phyloP scores from a whole-genome alignment of 2,113 vertebrate species.

The Paramisgurnus dabryanus region DNA sequence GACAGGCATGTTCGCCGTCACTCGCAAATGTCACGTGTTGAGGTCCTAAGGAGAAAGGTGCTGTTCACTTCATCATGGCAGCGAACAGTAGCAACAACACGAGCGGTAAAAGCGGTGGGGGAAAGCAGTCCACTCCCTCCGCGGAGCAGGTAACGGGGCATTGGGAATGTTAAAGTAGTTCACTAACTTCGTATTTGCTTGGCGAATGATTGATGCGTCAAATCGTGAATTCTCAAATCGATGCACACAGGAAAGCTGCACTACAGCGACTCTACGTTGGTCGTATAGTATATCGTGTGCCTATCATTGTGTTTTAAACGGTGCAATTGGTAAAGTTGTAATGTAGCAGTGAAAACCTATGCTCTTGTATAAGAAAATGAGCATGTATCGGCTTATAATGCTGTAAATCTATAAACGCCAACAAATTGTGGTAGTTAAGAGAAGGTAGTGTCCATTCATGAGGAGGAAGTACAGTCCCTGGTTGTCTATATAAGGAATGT shows the following conservation, averaged over 20 bases:
- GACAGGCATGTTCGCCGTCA: constrained; percentile 45
- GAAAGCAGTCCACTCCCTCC: constrained; percentile 70
- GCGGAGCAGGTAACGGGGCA: constrained; percentile 72
- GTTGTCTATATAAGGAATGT: not conserved
- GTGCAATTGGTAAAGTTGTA: too few species aligned
- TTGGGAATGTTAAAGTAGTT: rapidly evolving
- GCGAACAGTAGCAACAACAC: constrained; percentile 75
- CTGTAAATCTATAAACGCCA: not conserved
- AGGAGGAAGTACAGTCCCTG: not conserved
- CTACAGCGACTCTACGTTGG: not conserved
- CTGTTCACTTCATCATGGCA: constrained; percentile 73
- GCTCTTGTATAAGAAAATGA: not conserved
- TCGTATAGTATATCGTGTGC: too few species aligned
- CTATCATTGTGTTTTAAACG: too few species aligned
- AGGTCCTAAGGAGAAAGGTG: constrained; percentile 47
- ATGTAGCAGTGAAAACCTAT: not conserved
- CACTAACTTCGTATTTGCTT: rapidly evolving
- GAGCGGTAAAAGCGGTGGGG: constrained; percentile 65
- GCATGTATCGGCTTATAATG: not conserved
- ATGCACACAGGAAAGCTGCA: not conserved
- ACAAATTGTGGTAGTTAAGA: too few species aligned
- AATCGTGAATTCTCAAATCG: not conserved
- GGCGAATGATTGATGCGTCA: not conserved
- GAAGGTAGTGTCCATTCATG: not conserved
- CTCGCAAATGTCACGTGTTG: not conserved